A percentile compares a stretch with the other conserved stretches of the same genome.
These are phyloP conservation scores for Drosophila kuntzei DNA, from an alignment of 2,888 invertebrate genomes.

Conservation along the genomic window DNA sequence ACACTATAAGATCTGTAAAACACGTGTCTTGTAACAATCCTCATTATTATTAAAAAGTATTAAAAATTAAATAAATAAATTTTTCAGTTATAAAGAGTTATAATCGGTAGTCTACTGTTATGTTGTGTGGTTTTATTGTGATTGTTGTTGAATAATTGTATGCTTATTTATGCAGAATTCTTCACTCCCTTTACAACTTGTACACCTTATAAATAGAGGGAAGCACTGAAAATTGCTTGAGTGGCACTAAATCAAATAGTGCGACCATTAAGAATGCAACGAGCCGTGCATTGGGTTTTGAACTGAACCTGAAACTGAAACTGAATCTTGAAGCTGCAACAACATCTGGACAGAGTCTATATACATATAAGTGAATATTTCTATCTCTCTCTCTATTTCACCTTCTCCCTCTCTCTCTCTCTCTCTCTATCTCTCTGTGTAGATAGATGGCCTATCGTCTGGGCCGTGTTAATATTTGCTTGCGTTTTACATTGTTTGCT, in stretches of 20 bases:
- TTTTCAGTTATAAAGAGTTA: too few relatives aligned
- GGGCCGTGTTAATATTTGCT: conserved; percentile 75
- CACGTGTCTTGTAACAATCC: too few relatives aligned
- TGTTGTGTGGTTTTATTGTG: conserved; percentile 21
- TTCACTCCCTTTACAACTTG: neutral
- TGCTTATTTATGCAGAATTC: conserved; percentile 64
- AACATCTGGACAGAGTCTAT: conserved; percentile 17
- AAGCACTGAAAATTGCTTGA: conserved; percentile 46
- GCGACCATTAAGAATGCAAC: conserved; percentile 72
- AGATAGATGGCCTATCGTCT: conserved; percentile 63
- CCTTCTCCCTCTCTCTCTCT: neutral
- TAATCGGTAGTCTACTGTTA: neutral
- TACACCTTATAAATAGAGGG: neutral
- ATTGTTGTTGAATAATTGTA: conserved; percentile 38
- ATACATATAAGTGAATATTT: too few relatives aligned
- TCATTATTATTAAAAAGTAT: too few relatives aligned
- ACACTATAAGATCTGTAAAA: too few relatives aligned
- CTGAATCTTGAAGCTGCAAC: conserved; percentile 10
- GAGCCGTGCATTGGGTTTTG: conserved; percentile 56
- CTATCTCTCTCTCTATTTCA: too few relatives aligned
- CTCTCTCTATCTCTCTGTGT: neutral
- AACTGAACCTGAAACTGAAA: conserved; percentile 50
- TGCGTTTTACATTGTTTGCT: conserved; percentile 77
- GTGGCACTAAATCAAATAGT: conserved; percentile 75
- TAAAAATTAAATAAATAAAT: too few relatives aligned